Base-by-base conservation (phyloP, 2,113 vertebrate species). In the Amphilophus citrinellus region DNA sequence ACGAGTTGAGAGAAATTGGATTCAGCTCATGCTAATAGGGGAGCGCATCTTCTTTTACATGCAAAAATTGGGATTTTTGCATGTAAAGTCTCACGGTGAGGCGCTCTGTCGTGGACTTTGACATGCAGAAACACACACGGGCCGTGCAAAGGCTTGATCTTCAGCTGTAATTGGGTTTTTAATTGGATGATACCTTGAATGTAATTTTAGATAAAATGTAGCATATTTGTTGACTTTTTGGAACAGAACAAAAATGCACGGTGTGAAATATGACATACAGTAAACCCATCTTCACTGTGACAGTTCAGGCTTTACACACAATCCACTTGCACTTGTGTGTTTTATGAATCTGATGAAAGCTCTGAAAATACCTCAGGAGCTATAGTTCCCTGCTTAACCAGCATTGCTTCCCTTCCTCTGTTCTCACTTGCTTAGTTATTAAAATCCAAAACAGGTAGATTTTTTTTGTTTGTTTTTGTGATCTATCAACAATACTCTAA, bases 101-200 rank as follows among this genome's bases (percentile, higher is more conserved):
- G 35, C 22, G 24, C 27, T 71, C 71, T 14, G 61, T 62, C 62
- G 37, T 9, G 35, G 65, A 63, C 18, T 10, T 30, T 79, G 82
- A 83, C 73, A 30, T 73, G 44, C 66, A 32, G 66, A 27, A 13
- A 27, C 66, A 2, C 42, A 4, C 2, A 3, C 65, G 5, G 60
- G 1, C 30, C 30, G 50, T 32, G 27, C 39, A 61, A 76, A 37
- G 47, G 20, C 20, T 66, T 65, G 61, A 79, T 57, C 57, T 50
- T 82, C 2, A 7, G 27, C 77, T 57, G 35, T 76, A 85, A 85
- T 84, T 83, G 44, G 44, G 75, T 27, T 84, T 88, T 91, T 83
- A 90, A 84, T 86, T 85, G 84, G 75, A 84, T 11, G 44, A 83
- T 50, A 44, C 50, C 60, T 76, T 50, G 3, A 56, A 53, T 62